These are phyloP conservation scores for Smittia sp. DNA, from an alignment of 2,888 invertebrate species.

Conservation along the genomic window DNA sequence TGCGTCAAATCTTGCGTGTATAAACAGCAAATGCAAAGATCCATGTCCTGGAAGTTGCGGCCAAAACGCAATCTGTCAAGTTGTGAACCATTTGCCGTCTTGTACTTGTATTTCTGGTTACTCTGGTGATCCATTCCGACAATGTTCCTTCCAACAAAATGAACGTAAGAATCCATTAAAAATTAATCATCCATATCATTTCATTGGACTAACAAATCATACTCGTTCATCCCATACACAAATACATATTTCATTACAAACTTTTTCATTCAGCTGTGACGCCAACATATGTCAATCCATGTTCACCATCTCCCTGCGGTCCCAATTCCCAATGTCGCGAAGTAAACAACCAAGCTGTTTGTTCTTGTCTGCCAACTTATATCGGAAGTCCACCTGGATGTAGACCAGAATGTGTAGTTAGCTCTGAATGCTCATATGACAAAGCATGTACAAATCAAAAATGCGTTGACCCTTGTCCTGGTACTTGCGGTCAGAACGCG, in stretches of 20 bases:
- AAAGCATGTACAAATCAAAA: conserved; percentile 69
- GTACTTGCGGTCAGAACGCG: conserved; percentile 70
- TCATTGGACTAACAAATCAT: no score
- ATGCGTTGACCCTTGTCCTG: conserved; percentile 73
- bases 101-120: conserved; percentile 66
- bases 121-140: conserved; percentile 72
- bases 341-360: conserved; percentile 60
- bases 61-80: conserved; percentile 73
- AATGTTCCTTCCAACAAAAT: conserved; percentile 56
- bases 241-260: conserved; percentile 57
- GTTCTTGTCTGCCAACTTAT: conserved; percentile 61
- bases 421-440: conserved; percentile 57
- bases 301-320: no score
- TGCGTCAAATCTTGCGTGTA: conserved; percentile 73
- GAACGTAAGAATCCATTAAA: conserved; percentile 58
- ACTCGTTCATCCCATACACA: no score
- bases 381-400: conserved; percentile 62
- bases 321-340: no score
- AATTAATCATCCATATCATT: no score
- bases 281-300: conserved; percentile 54
- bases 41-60: conserved; percentile 82
- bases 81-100: conserved; percentile 66
- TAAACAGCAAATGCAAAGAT: conserved; percentile 76
- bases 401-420: conserved; percentile 58
- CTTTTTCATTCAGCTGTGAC: neutral